A percentile compares a stretch with the other conserved stretches of the same genome.
Evolutionary conservation across 1,140 invertebrate species (phyloP).

Genomic region (Meteorus sp.): DNA sequence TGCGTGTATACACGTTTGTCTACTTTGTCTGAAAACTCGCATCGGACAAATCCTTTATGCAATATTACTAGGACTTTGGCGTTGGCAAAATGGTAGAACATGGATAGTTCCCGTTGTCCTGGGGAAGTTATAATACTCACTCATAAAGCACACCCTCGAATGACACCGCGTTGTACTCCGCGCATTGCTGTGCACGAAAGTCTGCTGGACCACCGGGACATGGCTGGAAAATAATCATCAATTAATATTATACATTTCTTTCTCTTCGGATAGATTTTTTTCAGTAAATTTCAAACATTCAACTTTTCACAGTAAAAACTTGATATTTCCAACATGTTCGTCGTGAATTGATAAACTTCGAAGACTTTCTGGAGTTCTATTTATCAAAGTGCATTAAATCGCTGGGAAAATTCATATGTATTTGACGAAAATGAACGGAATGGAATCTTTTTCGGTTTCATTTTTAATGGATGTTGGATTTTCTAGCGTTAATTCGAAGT

Average conservation of each 20-base stretch:
- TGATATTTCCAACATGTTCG: no score
- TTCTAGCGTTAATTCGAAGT: no score
- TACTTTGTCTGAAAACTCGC: slow-evolving; percentile 11
- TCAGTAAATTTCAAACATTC: no score
- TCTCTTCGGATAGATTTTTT: background rate
- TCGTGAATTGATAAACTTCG: background rate
- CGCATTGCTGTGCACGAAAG: slow-evolving; percentile 85
- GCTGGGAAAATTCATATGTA: background rate
- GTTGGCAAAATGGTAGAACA: background rate
- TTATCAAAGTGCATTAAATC: no score
- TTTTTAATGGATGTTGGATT: no score
- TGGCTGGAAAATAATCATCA: slow-evolving; percentile 60
- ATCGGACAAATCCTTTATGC: slow-evolving; percentile 20
- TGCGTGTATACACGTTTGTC: background rate
- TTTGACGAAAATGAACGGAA: background rate
- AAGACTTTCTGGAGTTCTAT: no score
- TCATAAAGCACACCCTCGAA: slow-evolving; percentile 78
- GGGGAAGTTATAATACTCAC: slow-evolving; percentile 63
- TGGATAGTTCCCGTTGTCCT: slow-evolving; percentile 6
- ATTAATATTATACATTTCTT: slow-evolving; percentile 15
- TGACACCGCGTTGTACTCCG: slow-evolving; percentile 72
- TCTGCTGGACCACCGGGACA: slow-evolving; percentile 77
- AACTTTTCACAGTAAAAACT: no score
- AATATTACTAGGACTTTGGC: slow-evolving; percentile 14
- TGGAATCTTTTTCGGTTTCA: background rate